Conservation (phyloP, 1,140 invertebrate genomes). For the Bombus consobrinus region DNA sequence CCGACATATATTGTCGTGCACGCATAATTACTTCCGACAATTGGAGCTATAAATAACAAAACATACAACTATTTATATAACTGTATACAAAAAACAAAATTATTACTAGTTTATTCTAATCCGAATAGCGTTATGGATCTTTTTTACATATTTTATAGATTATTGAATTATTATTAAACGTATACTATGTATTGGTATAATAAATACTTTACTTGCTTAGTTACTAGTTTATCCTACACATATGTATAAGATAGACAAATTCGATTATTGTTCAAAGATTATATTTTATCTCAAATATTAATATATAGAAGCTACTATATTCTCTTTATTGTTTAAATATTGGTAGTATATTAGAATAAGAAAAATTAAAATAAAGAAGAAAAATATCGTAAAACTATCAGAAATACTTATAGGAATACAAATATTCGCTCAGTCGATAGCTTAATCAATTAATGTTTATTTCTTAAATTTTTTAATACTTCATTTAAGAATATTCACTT, state of each 20-base stretch:
- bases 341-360: too few species aligned
- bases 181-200: too few species aligned
- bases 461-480: not conserved
- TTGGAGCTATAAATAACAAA: slow-evolving; percentile 89
- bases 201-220: too few species aligned
- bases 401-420: not conserved
- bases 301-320: too few species aligned
- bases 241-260: too few species aligned
- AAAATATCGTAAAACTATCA: not conserved
- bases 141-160: too few species aligned
- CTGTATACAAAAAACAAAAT: not conserved
- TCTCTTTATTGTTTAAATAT: too few species aligned
- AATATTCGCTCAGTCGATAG: not conserved
- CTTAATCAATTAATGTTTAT: too few species aligned
- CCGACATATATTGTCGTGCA: slow-evolving; percentile 95
- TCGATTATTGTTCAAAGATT: not conserved
- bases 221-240: too few species aligned
- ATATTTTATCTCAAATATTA: not conserved
- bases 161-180: too few species aligned
- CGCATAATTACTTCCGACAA: slow-evolving; percentile 98
- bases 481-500: slow-evolving; percentile 15
- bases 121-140: too few species aligned
- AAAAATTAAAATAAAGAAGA: not conserved
- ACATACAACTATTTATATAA: slow-evolving; percentile 45
- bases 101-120: too few species aligned